Evolutionary conservation across 2,888 invertebrate genomes (phyloP).

Genomic region (Diarsia mendica): DNA sequence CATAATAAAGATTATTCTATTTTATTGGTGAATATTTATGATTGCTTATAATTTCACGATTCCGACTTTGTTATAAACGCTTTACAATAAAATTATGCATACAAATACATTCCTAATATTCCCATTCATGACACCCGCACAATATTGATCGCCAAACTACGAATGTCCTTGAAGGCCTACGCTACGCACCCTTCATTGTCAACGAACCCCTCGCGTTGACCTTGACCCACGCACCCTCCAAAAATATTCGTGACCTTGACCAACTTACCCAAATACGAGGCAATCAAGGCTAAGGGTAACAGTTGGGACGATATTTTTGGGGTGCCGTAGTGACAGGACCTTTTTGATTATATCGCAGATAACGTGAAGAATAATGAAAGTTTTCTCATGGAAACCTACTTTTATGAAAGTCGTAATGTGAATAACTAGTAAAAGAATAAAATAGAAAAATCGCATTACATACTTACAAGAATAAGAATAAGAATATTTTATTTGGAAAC

Average conservation of each 20-base stretch:
- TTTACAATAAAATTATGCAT: background rate
- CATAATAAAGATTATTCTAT: no score
- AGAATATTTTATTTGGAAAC: no score
- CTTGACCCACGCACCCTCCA: conserved; percentile 51
- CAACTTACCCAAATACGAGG: conserved; percentile 35
- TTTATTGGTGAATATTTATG: no score
- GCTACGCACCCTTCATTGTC: conserved; percentile 34
- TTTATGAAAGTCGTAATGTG: no score
- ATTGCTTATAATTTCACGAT: background rate
- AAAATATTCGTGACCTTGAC: conserved; percentile 57
- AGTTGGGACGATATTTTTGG: background rate
- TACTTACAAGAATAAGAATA: no score
- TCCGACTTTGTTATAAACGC: background rate
- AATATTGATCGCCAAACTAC: background rate
- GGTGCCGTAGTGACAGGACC: background rate
- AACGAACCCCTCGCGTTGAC: conserved; percentile 47
- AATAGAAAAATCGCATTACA: no score
- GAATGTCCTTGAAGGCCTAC: conserved; percentile 26
- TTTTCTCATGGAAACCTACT: background rate
- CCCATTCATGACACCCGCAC: background rate
- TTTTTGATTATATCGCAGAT: background rate
- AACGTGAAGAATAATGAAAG: background rate
- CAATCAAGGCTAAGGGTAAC: conserved; percentile 26
- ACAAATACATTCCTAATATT: background rate
- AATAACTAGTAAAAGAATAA: no score